Evolutionary conservation across 2,888 invertebrate species (phyloP).

Genomic region (Bombyx huttoni): DNA sequence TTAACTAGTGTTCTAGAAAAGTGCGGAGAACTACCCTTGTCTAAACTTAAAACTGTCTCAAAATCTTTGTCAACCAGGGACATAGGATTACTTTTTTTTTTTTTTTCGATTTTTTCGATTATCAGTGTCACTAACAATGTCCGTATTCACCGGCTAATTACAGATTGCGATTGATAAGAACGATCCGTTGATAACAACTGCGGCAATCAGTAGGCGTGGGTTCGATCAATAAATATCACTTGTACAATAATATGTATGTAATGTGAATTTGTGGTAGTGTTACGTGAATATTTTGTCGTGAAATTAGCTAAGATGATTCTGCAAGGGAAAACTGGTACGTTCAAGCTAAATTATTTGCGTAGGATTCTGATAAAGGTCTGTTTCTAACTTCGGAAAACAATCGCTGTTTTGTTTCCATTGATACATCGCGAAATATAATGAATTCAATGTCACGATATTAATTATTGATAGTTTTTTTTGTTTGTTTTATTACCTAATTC

Average conservation of each 20-base stretch:
- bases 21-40: too few relatives aligned
- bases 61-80: too few relatives aligned
- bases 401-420: too few relatives aligned
- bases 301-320: background rate
- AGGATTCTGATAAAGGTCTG: background rate
- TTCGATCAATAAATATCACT: background rate
- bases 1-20: too few relatives aligned
- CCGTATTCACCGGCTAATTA: background rate
- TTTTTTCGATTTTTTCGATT: too few relatives aligned
- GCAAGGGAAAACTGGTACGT: background rate
- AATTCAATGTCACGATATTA: fast-evolving
- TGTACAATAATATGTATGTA: background rate
- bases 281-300: background rate
- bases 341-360: background rate
- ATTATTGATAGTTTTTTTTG: too few relatives aligned
- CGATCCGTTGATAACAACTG: background rate
- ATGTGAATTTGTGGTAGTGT: background rate
- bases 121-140: background rate
- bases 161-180: background rate
- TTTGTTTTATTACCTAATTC: too few relatives aligned
- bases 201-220: background rate
- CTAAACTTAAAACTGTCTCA: too few relatives aligned
- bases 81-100: too few relatives aligned
- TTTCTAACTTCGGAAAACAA: too few relatives aligned
- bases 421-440: too few relatives aligned